Evolutionary conservation across 2,797 vertebrate genomes (phyloP).

Genomic region (Serranus cabrilla): DNA sequence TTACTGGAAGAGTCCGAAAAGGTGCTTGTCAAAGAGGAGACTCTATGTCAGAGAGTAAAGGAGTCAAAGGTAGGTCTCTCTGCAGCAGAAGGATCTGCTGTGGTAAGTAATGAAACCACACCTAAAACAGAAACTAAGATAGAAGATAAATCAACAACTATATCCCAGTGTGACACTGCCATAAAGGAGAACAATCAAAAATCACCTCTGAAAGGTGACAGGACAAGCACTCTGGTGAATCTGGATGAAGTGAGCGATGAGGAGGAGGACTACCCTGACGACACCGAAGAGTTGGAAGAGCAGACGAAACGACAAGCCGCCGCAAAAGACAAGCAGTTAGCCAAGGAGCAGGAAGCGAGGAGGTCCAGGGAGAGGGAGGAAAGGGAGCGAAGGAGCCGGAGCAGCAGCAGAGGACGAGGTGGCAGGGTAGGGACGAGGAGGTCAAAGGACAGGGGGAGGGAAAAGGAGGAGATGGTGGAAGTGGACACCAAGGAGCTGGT

Average conservation of each 20-base stretch:
- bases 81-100: neutral
- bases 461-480: constrained; percentile 1
- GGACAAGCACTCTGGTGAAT: constrained; percentile 66
- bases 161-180: neutral
- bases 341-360: constrained; percentile 61
- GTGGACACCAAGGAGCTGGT: constrained; percentile 60
- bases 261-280: constrained; percentile 81
- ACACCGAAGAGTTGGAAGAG: constrained; percentile 46
- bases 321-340: constrained; percentile 14
- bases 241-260: constrained; percentile 89
- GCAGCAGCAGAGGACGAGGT: constrained; percentile 16
- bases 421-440: constrained; percentile 35
- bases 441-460: constrained; percentile 3
- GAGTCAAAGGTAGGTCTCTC: neutral
- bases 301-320: constrained; percentile 45
- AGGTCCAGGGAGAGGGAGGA: constrained; percentile 69
- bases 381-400: constrained; percentile 44
- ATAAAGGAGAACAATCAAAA: neutral
- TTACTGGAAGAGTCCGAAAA: neutral
- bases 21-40: neutral
- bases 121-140: neutral
- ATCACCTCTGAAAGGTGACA: neutral
- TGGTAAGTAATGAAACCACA: neutral
- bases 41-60: neutral
- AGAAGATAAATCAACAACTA: neutral